Conservation (phyloP, 2,888 invertebrate species). For the Yponomeuta cagnagella region DNA sequence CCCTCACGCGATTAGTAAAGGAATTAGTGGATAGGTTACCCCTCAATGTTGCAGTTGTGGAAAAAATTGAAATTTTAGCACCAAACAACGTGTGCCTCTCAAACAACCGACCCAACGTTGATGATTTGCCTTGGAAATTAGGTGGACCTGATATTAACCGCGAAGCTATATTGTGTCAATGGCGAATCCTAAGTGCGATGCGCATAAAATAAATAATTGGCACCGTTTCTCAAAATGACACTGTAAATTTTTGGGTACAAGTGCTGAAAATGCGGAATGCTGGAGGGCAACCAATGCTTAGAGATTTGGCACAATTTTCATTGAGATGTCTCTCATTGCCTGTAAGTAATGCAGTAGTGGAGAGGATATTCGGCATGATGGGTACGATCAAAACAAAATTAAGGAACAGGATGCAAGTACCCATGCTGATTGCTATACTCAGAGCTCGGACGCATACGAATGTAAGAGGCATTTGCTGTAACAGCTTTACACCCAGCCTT, state of each 20-base stretch:
- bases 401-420: conserved; percentile 18
- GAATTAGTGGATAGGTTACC: no score
- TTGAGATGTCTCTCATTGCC: conserved; percentile 22
- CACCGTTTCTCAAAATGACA: conserved; percentile 21
- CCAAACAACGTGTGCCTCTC: conserved; percentile 17
- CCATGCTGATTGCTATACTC: conserved; percentile 16
- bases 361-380: conserved; percentile 23
- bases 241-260: conserved; percentile 22
- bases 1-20: no score
- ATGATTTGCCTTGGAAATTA: conserved; percentile 23
- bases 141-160: conserved; percentile 18
- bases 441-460: conserved; percentile 21
- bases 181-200: conserved; percentile 20
- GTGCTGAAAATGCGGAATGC: conserved; percentile 24
- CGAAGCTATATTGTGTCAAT: no score
- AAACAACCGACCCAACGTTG: conserved; percentile 19
- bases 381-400: conserved; percentile 22
- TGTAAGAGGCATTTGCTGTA: conserved; percentile 20
- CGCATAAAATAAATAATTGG: conserved; percentile 22
- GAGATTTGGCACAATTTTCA: conserved; percentile 18
- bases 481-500: conserved; percentile 19
- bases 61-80: no score
- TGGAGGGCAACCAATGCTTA: conserved; percentile 17
- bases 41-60: no score
- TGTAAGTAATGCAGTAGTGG: conserved; percentile 24